Conservation (phyloP, 2,797 vertebrate genomes). For the Anguilla marmorata region DNA sequence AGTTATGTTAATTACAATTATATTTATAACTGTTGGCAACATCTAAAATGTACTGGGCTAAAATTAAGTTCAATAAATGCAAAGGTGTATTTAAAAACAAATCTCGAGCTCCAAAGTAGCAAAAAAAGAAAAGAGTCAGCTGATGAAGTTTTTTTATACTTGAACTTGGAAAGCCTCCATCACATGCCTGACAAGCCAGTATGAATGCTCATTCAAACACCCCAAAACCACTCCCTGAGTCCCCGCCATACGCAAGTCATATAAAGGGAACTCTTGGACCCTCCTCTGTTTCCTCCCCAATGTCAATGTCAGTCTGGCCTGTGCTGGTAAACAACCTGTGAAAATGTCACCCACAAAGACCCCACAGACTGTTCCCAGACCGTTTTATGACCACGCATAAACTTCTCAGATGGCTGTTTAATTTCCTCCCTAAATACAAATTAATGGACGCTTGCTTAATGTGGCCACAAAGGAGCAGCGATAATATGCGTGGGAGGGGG, state of each 20-base stretch:
- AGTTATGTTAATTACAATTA: not conserved
- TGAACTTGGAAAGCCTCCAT: not conserved
- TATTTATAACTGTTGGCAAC: not conserved
- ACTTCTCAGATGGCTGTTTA: conserved; percentile 70
- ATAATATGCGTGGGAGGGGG: conserved; percentile 65
- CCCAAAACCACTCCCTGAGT: not conserved
- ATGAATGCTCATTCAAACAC: not conserved
- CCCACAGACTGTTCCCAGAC: conserved; percentile 42
- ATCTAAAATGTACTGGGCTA: not conserved
- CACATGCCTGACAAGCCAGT: not conserved
- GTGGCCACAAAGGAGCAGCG: conserved; percentile 66
- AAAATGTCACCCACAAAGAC: conserved; percentile 26
- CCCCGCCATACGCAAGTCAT: not conserved
- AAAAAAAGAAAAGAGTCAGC: not conserved
- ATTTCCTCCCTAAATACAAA: conserved; percentile 75
- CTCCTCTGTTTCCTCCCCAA: not conserved
- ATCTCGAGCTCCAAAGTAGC: not conserved
- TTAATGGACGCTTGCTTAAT: conserved; percentile 74
- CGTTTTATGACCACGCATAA: conserved; percentile 64
- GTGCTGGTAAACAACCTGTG: conserved; percentile 18
- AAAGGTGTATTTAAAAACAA: not conserved
- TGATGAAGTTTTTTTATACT: not conserved
- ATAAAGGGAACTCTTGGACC: not conserved
- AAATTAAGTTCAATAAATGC: not conserved
- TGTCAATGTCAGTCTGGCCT: conserved; percentile 21